Evolutionary conservation across 2,888 invertebrate species (phyloP).

Genomic region (Fragum whitleyi): DNA sequence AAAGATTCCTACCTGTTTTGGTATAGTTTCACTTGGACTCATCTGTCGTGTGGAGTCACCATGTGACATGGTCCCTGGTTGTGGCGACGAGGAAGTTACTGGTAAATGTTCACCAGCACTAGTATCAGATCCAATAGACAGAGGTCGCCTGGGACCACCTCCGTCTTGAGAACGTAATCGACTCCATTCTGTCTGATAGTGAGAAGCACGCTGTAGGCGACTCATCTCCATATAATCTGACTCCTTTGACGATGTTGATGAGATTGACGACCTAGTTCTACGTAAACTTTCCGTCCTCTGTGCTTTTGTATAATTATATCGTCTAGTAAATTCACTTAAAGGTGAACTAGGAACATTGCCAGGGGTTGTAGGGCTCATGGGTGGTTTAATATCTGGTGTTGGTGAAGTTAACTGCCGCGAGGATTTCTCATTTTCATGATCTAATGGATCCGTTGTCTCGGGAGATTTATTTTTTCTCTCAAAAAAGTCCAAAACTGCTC

Average conservation of each 20-base stretch:
- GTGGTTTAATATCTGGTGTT: conserved; percentile 41
- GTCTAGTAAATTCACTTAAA: conserved; percentile 53
- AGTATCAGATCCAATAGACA: conserved; percentile 71
- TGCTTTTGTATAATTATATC: conserved; percentile 71
- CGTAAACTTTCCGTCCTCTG: conserved; percentile 75
- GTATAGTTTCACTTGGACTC: conserved; percentile 44
- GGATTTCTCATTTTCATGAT: conserved; percentile 32
- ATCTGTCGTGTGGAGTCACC: conserved; percentile 27
- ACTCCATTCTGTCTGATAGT: conserved; percentile 78
- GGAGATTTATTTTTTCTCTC: conserved; percentile 88
- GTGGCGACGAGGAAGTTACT: conserved; percentile 40
- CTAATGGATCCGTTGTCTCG: conserved; percentile 50
- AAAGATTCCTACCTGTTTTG: conserved; percentile 24
- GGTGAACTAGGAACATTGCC: conserved; percentile 43
- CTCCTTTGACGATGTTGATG: conserved; percentile 70
- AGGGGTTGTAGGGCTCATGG: conserved; percentile 14
- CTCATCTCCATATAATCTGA: conserved; percentile 79
- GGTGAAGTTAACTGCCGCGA: conserved; percentile 43
- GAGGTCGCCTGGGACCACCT: conserved; percentile 54
- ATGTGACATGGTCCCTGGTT: not conserved
- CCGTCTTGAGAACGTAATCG: conserved; percentile 72
- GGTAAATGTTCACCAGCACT: conserved; percentile 55
- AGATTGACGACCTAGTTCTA: conserved; percentile 75
- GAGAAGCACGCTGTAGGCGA: conserved; percentile 50
- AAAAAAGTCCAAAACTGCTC: conserved; percentile 92